These are phyloP conservation scores for Plecturocebus donacophilus DNA, from an alignment of 2,113 vertebrate species.

Conservation along the genomic window DNA sequence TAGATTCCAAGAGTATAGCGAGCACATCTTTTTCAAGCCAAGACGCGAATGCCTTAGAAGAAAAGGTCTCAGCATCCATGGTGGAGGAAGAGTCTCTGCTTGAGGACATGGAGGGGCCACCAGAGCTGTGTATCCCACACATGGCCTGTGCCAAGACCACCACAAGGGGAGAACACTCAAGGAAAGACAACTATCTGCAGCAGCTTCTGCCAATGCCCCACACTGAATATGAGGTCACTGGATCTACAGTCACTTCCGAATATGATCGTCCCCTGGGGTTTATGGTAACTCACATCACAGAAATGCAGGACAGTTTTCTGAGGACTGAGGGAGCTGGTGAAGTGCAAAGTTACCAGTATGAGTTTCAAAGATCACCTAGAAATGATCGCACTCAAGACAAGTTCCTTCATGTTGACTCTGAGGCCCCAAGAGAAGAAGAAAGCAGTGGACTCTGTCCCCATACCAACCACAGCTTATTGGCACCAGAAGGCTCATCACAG, in stretches of 20 bases:
- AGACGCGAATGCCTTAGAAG: conserved; percentile 32
- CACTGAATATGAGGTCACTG: background rate
- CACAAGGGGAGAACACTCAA: background rate
- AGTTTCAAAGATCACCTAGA: background rate
- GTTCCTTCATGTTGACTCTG: background rate
- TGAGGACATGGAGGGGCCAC: background rate
- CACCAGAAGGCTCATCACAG: background rate
- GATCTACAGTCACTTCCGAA: background rate
- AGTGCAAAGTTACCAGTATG: background rate
- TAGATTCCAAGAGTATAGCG: background rate
- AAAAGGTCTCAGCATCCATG: conserved; percentile 9
- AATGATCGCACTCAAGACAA: background rate
- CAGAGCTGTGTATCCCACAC: background rate
- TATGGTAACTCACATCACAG: background rate
- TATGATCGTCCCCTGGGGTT: background rate
- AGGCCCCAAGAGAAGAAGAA: background rate
- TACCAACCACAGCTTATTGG: background rate
- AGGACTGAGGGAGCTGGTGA: background rate
- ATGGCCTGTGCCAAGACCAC: background rate
- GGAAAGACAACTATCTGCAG: background rate
- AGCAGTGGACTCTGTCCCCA: background rate
- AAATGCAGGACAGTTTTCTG: background rate
- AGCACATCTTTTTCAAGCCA: conserved; percentile 34
- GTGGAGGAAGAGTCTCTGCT: conserved; percentile 41
- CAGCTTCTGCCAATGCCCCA: background rate